These are phyloP conservation scores for Hoplias malabaricus DNA, from an alignment of 2,113 vertebrate genomes.

Conservation along the genomic window DNA sequence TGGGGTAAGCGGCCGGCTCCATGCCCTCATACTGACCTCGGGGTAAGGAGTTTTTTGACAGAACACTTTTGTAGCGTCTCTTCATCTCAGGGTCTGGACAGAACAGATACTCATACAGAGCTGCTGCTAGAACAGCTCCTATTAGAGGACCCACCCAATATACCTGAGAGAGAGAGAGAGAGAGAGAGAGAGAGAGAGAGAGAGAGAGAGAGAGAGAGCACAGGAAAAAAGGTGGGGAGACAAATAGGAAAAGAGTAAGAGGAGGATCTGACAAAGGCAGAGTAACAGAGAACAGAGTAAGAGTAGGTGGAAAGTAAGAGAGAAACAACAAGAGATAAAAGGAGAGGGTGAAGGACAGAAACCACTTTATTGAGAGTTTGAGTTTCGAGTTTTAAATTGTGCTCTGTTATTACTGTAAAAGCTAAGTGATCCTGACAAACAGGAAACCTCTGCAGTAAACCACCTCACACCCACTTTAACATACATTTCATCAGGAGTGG, in stretches of 20 bases:
- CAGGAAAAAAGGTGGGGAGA: too few relatives aligned
- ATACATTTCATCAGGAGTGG: neutral
- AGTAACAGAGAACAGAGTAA: too few relatives aligned
- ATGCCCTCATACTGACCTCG: constrained; percentile 80
- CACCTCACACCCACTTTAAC: neutral
- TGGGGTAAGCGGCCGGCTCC: constrained; percentile 74
- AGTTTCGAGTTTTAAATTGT: neutral
- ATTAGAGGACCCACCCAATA: constrained; percentile 72
- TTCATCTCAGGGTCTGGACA: constrained; percentile 66
- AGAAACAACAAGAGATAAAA: neutral
- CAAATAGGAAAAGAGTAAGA: too few relatives aligned
- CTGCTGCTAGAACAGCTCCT: constrained; percentile 63
- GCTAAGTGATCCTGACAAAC: neutral
- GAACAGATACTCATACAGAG: constrained; percentile 69
- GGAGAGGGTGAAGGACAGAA: neutral
- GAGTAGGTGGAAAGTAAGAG: too few relatives aligned
- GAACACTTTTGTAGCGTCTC: constrained; percentile 72
- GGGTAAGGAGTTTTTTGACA: constrained; percentile 74
- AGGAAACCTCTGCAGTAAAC: neutral
- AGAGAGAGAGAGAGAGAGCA: neutral
- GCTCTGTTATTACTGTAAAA: neutral
- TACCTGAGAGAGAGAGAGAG: constrained; percentile 55
- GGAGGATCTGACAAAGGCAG: too few relatives aligned
- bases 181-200: neutral
- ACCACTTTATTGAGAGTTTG: neutral